A percentile compares a stretch with the other conserved stretches of the same genome.
phyloP scores from a whole-genome alignment of 2,113 vertebrate species.

The Perognathus longimembris region DNA sequence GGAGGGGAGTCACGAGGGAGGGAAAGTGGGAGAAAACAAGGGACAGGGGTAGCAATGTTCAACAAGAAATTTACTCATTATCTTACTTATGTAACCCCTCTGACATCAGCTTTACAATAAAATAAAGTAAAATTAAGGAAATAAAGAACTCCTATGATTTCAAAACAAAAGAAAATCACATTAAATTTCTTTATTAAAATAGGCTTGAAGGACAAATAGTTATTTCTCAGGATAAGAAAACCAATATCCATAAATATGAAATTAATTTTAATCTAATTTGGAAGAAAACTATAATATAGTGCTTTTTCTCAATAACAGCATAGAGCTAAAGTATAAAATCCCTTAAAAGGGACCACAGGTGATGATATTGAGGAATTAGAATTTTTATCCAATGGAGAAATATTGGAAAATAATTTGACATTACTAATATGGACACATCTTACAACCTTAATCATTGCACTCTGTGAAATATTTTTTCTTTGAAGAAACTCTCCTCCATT shows the following conservation, averaged over 20 bases:
- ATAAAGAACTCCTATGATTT: not conserved
- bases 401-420: not conserved
- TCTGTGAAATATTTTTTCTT: not conserved
- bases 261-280: not conserved
- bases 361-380: not conserved
- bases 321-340: not conserved
- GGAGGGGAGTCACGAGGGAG: too few species aligned
- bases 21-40: too few species aligned
- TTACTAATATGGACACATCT: not conserved
- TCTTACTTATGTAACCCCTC: too few species aligned
- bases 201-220: not conserved
- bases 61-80: too few species aligned
- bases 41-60: too few species aligned
- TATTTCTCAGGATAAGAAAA: not conserved
- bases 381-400: not conserved
- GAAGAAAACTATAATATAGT: not conserved
- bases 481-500: not conserved
- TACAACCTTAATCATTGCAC: not conserved
- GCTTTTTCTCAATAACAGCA: not conserved
- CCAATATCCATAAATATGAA: not conserved
- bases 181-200: not conserved
- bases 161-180: not conserved
- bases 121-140: too few species aligned
- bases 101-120: too few species aligned
- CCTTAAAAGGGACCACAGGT: not conserved